Evolutionary conservation across 2,113 vertebrate genomes (phyloP).

Genomic region (Bubo scandiacus): DNA sequence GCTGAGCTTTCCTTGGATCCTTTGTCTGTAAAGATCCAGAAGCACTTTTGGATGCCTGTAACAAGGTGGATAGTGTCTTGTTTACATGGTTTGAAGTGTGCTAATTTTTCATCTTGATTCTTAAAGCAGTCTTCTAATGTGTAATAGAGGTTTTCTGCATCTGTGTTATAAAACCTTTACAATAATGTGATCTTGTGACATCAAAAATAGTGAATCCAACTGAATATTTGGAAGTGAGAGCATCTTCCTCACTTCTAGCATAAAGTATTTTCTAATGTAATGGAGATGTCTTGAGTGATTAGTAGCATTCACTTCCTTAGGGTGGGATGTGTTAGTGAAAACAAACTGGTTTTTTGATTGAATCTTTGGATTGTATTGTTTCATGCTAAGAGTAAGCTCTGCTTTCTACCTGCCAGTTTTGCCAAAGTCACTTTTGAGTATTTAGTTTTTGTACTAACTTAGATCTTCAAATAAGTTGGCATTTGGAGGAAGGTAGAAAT

Average conservation of each 20-base stretch:
- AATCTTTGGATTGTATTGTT: not conserved
- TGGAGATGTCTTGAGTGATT: not conserved
- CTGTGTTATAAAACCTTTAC: not conserved
- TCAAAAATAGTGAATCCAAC: not conserved
- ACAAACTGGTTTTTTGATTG: not conserved
- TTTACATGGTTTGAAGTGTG: not conserved
- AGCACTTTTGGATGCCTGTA: not conserved
- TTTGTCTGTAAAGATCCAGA: not conserved
- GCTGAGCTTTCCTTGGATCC: not conserved
- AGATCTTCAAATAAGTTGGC: not conserved
- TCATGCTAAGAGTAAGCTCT: not conserved
- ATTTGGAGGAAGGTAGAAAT: not conserved
- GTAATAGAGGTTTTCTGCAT: not conserved
- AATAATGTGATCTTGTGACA: not conserved
- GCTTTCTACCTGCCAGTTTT: not conserved
- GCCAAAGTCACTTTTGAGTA: not conserved
- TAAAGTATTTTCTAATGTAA: not conserved
- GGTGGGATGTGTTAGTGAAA: not conserved
- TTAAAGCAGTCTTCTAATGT: not conserved
- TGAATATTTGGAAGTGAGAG: not conserved
- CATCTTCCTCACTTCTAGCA: not conserved
- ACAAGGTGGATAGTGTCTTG: not conserved
- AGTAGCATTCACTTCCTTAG: not conserved
- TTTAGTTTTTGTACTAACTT: not conserved
- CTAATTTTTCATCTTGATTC: not conserved